Evolutionary conservation across 2,888 invertebrate genomes (phyloP).

Genomic region (Halictus quadricinctus): DNA sequence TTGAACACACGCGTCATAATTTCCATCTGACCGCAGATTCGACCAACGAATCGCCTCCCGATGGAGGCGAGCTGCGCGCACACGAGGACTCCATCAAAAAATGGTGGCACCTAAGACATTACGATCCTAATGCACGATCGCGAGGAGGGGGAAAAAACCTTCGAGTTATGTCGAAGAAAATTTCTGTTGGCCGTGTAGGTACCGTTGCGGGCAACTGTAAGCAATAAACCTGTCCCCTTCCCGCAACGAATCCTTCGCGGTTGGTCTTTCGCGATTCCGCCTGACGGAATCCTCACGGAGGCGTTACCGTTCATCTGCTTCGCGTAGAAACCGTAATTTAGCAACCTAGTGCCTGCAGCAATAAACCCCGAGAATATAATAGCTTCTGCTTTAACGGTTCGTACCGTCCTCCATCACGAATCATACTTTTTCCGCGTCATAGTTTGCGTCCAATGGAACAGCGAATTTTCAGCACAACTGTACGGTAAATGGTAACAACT

Average conservation of each 20-base stretch:
- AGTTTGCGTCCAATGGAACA: conserved; percentile 12
- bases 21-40: not conserved
- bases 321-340: conserved; percentile 56
- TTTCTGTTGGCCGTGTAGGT: conserved; percentile 45
- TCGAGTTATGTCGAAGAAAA: conserved; percentile 29
- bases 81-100: not conserved
- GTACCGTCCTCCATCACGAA: conserved; percentile 23
- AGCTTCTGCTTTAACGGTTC: conserved; percentile 53
- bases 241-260: conserved; percentile 3
- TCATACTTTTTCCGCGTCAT: conserved; percentile 25
- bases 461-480: conserved; percentile 25
- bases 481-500: conserved; percentile 11
- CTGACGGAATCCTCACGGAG: conserved; percentile 49
- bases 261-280: conserved; percentile 32
- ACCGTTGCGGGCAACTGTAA: conserved; percentile 60
- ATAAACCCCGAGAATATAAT: conserved; percentile 29
- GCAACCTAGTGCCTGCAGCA: conserved; percentile 22
- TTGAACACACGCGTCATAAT: not conserved
- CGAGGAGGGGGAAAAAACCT: not conserved
- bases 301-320: conserved; percentile 64
- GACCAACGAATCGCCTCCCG: not conserved
- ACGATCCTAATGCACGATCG: conserved; percentile 21
- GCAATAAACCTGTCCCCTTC: conserved; percentile 50
- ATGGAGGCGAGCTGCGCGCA: not conserved
- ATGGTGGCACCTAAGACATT: not conserved